Evolutionary conservation across 35 echinoderm and acorn worm genomes (phyloP).

Genomic region (Nesometra sesokonis): DNA sequence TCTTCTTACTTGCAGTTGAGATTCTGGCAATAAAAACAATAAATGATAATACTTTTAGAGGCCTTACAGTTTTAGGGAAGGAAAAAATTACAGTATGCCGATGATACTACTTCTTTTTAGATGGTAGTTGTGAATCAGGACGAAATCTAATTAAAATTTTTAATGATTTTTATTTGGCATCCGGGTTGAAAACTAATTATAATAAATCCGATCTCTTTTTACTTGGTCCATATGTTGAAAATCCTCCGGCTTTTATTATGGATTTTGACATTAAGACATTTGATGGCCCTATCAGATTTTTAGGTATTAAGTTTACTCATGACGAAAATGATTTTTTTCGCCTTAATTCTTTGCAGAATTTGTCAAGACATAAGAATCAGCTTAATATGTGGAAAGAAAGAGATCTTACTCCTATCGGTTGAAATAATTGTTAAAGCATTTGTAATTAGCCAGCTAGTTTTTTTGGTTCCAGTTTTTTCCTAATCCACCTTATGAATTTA

Average conservation of each 20-base stretch:
- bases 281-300: not conserved
- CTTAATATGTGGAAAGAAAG: not conserved
- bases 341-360: constrained; percentile 12
- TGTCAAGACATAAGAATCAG: constrained; percentile 1
- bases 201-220: not conserved
- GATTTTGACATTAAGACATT: not conserved
- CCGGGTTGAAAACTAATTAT: constrained; percentile 14
- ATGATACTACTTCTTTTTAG: constrained; percentile 9
- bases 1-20: not conserved
- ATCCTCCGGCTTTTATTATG: not conserved
- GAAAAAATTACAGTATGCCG: constrained; percentile 22
- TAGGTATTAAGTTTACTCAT: constrained; percentile 19
- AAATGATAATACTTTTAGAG: not conserved
- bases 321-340: not conserved
- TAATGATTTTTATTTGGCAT: constrained; percentile 9
- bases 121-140: constrained; percentile 7
- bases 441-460: constrained; percentile 15
- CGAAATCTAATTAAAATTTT: not conserved
- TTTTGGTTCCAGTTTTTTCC: constrained; percentile 14
- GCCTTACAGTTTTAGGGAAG: constrained; percentile 8
- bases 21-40: not conserved
- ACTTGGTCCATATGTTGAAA: not conserved
- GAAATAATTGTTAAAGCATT: constrained; percentile 19
- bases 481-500: not conserved
- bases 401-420: constrained; percentile 15